Percentiles rank a stretch among this genome's conserved stretches.
phyloP scores from a whole-genome alignment of 2,797 vertebrate genomes.

The Orestias chungarensis region DNA sequence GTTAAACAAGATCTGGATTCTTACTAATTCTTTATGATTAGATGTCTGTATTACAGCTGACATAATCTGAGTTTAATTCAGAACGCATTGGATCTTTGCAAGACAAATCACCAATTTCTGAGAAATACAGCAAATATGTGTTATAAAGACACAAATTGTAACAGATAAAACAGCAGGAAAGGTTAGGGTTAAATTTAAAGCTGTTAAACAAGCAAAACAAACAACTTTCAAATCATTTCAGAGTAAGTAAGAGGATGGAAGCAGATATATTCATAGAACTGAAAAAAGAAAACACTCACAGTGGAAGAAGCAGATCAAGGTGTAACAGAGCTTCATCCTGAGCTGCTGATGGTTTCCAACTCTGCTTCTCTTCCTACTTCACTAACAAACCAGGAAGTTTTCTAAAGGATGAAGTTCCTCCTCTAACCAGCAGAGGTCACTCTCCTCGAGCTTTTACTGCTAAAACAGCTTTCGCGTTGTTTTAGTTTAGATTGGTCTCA shows the following conservation, averaged over 20 bases:
- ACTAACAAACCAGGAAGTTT: neutral
- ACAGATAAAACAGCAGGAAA: neutral
- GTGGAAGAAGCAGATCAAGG: neutral
- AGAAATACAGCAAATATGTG: too few species aligned
- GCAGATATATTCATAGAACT: neutral
- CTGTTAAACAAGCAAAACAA: neutral
- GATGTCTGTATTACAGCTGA: neutral
- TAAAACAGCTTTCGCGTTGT: too few species aligned
- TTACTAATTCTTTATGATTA: neutral
- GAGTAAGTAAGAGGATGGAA: neutral
- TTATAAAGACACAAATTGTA: neutral
- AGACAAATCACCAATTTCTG: too few species aligned
- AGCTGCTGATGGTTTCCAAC: slow-evolving; percentile 1
- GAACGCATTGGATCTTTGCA: neutral
- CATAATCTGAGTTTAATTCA: neutral
- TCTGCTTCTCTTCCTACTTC: neutral
- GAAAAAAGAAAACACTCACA: neutral
- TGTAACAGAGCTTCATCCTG: neutral
- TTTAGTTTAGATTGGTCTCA: neutral
- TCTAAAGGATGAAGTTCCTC: neutral
- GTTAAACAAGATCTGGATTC: neutral
- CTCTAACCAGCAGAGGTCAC: neutral
- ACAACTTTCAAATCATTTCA: neutral
- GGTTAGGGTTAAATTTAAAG: neutral
- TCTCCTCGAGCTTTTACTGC: neutral